These are phyloP conservation scores for Gymnoscelis rufifasciata DNA, from an alignment of 2,888 invertebrate genomes.

Conservation along the genomic window DNA sequence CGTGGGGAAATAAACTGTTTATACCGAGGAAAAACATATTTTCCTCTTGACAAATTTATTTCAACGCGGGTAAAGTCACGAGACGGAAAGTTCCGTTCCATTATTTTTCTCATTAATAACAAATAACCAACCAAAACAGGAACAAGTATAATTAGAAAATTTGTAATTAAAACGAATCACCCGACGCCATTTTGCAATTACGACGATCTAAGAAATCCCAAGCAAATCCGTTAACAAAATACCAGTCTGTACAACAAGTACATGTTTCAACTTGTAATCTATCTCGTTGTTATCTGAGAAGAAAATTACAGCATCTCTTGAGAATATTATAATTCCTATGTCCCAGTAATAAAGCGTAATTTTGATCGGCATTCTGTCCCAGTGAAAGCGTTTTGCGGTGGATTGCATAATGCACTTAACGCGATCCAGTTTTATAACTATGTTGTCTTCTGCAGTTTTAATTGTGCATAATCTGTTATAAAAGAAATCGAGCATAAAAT, in stretches of 20 bases:
- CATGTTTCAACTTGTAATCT: conserved; percentile 10
- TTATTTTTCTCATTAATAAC: too few relatives aligned
- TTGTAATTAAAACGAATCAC: too few relatives aligned
- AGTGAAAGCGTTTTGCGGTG: conserved; percentile 64
- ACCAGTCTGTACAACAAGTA: conserved; percentile 8
- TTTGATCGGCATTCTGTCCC: conserved; percentile 34
- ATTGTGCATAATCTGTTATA: not conserved
- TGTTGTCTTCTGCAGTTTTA: conserved; percentile 25
- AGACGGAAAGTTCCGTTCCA: too few relatives aligned
- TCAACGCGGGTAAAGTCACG: too few relatives aligned
- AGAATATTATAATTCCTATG: conserved; percentile 11
- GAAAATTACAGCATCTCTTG: conserved; percentile 10
- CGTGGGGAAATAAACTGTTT: too few relatives aligned
- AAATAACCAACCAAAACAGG: too few relatives aligned
- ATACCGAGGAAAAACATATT: too few relatives aligned
- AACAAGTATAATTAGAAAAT: too few relatives aligned
- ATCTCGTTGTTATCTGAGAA: conserved; percentile 26
- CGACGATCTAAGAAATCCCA: conserved; percentile 2
- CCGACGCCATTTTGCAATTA: too few relatives aligned
- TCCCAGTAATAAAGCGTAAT: conserved; percentile 34
- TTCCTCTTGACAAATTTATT: too few relatives aligned
- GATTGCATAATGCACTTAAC: conserved; percentile 62
- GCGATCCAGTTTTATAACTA: conserved; percentile 41
- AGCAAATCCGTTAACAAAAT: conserved; percentile 13
- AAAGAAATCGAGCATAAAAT: not conserved